These are phyloP conservation scores for Agonopterix heracliana DNA, from an alignment of 2,888 invertebrate species.

Conservation along the genomic window DNA sequence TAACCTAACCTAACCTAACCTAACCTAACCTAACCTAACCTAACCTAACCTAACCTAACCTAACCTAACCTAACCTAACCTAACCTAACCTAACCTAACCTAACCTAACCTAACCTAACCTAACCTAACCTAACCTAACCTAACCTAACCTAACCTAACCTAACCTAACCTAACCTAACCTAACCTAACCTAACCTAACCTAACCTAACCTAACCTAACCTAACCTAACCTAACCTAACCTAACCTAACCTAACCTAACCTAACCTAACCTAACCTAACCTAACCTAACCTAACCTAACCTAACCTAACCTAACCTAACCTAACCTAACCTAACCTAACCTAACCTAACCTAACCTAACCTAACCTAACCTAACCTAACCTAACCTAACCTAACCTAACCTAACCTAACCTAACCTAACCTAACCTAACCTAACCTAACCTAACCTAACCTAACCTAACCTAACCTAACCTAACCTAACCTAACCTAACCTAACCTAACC, in stretches of 20 bases:
- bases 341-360: constrained; percentile 7
- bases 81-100: constrained; percentile 1
- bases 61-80: constrained; percentile 7
- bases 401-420: constrained; percentile 9
- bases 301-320: constrained; percentile 8
- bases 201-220: constrained; percentile 8
- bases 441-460: constrained; percentile 3
- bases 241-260: constrained; percentile 6
- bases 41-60: constrained; percentile 8
- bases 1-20: constrained; percentile 4
- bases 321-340: constrained; percentile 7
- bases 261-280: constrained; percentile 7
- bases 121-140: constrained; percentile 7
- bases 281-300: constrained; percentile 7
- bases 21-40: constrained; percentile 8
- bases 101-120: constrained; percentile 8
- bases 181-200: constrained; percentile 8
- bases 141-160: constrained; percentile 7
- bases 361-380: constrained; percentile 7
- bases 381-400: constrained; percentile 7
- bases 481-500: constrained; percentile 7
- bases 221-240: constrained; percentile 5
- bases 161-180: constrained; percentile 11
- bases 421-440: constrained; percentile 7
- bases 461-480: constrained; percentile 7